Base-by-base conservation (phyloP, 2,888 invertebrate species). In the Rhingia rostrata region DNA sequence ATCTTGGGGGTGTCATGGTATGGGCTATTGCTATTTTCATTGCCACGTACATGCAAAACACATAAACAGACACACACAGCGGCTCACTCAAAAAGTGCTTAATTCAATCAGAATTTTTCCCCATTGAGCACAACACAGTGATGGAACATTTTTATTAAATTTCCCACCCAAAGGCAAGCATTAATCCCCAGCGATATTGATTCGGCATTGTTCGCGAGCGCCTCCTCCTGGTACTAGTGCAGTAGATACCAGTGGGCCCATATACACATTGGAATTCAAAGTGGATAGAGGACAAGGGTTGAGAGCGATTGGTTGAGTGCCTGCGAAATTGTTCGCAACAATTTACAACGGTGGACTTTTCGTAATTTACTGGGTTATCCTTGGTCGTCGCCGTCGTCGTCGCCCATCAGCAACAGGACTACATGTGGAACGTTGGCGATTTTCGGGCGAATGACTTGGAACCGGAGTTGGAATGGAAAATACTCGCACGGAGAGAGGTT, bases 21-120 rank as follows among this genome's bases (percentile, higher is more conserved):
- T 12, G 43, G 56, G 67, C 30, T 58, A 60, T 53, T 61, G 43
- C 37, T 54, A 45, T 37, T 41, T 32, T 37, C 77, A 37, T 22
- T 41, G 10, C 64, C 30, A 64, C 60, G 53, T 39, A 47, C 73
- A 73, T 67, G 49, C 22, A 22, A 22, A n/a, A 22, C 22, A 22
- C 22, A 22, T 22, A 22, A 22, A 22, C 22, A 22, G 22, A 22
- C 56, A 61, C 49, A 58, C 70, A 70, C 69, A 64, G 70, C 54
- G 47, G 41, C 41, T 70, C 63, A 75, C 69, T 81, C 75, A 72
- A 54, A 72, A 60, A 70, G 47, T 4, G 72, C 63, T 73, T 78
- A 78, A 83, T 83, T 78, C 61, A 83, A 78, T 83, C 72, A 78
- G 45, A 63, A 43, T 61, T 54, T 47, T 69, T 30, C 35, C 35